Percentiles rank a stretch among this genome's conserved stretches.
These are phyloP conservation scores for Micronisus gabar DNA, from an alignment of 2,113 vertebrate species.

Conservation along the genomic window DNA sequence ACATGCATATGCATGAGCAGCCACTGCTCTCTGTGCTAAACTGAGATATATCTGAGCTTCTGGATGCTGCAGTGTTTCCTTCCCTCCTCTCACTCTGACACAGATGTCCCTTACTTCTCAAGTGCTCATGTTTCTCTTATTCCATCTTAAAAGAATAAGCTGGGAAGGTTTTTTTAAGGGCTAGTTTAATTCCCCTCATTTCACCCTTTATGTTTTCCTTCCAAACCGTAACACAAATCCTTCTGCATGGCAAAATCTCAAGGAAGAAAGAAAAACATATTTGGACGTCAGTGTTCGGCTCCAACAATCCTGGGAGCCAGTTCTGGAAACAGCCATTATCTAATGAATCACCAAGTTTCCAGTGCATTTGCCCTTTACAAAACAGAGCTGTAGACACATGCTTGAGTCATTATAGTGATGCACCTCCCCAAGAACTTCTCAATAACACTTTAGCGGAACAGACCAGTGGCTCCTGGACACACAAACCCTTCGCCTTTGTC, in stretches of 20 bases:
- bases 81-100: background rate
- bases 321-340: constrained; percentile 20
- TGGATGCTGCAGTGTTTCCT: background rate
- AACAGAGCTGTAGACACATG: background rate
- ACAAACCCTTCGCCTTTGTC: background rate
- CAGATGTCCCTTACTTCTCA: background rate
- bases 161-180: background rate
- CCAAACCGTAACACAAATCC: background rate
- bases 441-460: background rate
- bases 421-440: background rate
- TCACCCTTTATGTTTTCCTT: background rate
- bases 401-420: background rate
- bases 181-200: background rate
- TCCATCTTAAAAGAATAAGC: background rate
- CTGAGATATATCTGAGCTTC: background rate
- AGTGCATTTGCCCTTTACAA: constrained; percentile 11
- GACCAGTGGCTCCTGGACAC: background rate
- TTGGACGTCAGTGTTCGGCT: background rate
- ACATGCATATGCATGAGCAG: background rate
- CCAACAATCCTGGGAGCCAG: constrained; percentile 39
- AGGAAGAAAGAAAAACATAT: constrained; percentile 17
- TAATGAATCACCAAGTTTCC: constrained; percentile 54
- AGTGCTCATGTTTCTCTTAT: background rate
- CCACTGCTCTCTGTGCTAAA: background rate
- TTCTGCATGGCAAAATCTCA: background rate